Evolutionary conservation across 2,113 vertebrate genomes (phyloP).

Genomic region (Pangasianodon gigas): DNA sequence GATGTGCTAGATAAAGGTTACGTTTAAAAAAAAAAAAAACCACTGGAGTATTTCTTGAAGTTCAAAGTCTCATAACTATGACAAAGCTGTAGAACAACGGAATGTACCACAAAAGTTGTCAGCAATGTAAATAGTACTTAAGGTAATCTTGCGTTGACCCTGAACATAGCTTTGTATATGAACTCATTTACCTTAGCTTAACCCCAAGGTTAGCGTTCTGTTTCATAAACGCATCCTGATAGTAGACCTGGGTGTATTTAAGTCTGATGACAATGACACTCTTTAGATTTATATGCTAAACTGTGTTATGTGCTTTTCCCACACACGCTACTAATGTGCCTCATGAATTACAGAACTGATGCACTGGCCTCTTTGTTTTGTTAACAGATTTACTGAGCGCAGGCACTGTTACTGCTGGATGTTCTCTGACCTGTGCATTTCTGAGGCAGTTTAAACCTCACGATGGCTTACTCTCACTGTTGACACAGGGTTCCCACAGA

Average conservation of each 20-base stretch:
- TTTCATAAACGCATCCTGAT: not conserved
- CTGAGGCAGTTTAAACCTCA: slow-evolving; percentile 34
- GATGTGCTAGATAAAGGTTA: not conserved
- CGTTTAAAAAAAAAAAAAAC: not conserved
- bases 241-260: not conserved
- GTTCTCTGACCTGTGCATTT: slow-evolving; percentile 23
- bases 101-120: not conserved
- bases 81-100: not conserved
- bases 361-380: not conserved
- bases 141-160: not conserved
- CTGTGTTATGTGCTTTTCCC: not conserved
- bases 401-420: slow-evolving; percentile 24
- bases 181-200: not conserved
- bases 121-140: not conserved
- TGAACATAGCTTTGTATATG: not conserved
- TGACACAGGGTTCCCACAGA: slow-evolving; percentile 35
- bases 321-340: not conserved
- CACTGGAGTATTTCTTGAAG: not conserved
- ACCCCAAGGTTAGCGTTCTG: not conserved
- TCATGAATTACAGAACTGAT: slow-evolving; percentile 17
- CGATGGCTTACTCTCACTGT: not conserved
- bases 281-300: not conserved
- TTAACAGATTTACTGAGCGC: slow-evolving; percentile 31
- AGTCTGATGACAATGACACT: not conserved
- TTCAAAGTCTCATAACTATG: not conserved